phyloP scores from a whole-genome alignment of 2,797 vertebrate genomes.

The Tragopan temminckii region DNA sequence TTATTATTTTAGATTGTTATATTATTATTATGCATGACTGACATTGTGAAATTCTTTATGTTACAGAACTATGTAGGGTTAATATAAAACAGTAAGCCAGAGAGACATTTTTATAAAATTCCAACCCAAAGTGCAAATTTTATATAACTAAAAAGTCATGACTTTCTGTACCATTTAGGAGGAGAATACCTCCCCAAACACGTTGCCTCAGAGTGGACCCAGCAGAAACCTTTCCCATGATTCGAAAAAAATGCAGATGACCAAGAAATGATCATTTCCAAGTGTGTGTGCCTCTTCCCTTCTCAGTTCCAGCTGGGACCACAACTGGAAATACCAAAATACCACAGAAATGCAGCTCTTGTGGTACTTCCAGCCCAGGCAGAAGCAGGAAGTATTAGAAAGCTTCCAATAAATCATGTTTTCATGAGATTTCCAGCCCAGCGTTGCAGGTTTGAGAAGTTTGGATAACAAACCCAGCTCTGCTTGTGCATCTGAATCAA shows the following conservation, averaged over 20 bases:
- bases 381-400: constrained; percentile 74
- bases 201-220: background rate
- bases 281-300: constrained; percentile 41
- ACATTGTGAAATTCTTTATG: constrained; percentile 56
- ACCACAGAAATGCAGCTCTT: constrained; percentile 72
- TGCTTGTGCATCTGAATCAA: constrained; percentile 31
- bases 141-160: constrained; percentile 48
- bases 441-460: constrained; percentile 10
- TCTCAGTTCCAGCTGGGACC: constrained; percentile 37
- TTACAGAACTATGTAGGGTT: constrained; percentile 61
- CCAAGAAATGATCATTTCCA: constrained; percentile 35
- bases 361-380: constrained; percentile 56
- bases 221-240: constrained; percentile 37
- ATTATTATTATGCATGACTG: constrained; percentile 76
- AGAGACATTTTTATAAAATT: constrained; percentile 63
- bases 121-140: constrained; percentile 47
- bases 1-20: constrained; percentile 73
- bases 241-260: constrained; percentile 25
- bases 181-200: background rate
- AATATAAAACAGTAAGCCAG: constrained; percentile 58
- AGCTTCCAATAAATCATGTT: constrained; percentile 68
- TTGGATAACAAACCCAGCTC: constrained; percentile 24
- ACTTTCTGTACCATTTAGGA: constrained; percentile 16
- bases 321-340: constrained; percentile 69
- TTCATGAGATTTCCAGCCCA: constrained; percentile 56